phyloP scores from a whole-genome alignment of 2,888 invertebrate genomes.

The Ischnus inquisitorius region DNA sequence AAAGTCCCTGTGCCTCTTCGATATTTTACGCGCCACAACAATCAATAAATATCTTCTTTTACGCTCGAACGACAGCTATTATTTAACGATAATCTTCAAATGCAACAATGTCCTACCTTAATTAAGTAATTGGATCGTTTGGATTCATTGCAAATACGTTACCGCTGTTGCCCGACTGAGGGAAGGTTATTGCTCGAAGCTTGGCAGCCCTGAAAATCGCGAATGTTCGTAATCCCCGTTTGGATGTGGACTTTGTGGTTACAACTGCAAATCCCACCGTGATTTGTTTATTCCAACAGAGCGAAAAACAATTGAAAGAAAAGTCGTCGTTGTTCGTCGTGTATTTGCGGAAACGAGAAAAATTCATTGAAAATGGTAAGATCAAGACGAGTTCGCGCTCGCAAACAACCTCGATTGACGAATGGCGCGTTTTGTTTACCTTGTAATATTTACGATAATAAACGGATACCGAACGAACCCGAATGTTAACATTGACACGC shows the following conservation, averaged over 20 bases:
- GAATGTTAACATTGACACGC: slow-evolving; percentile 9
- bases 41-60: neutral
- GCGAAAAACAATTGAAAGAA: neutral
- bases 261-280: slow-evolving; percentile 21
- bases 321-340: neutral
- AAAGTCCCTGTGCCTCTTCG: neutral
- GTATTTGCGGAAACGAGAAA: slow-evolving; percentile 1
- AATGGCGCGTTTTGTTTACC: slow-evolving; percentile 56
- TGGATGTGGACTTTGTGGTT: slow-evolving; percentile 58
- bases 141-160: neutral
- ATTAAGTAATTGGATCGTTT: neutral
- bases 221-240: slow-evolving; percentile 42
- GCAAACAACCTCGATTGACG: neutral
- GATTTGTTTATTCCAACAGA: slow-evolving; percentile 44
- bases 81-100: neutral
- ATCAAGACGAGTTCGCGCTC: neutral
- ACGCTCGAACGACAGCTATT: neutral
- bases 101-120: neutral
- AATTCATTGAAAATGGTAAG: slow-evolving; percentile 48
- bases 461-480: neutral
- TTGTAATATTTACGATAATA: slow-evolving; percentile 35
- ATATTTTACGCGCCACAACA: neutral
- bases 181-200: neutral
- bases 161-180: neutral
- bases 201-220: slow-evolving; percentile 23